phyloP scores from a whole-genome alignment of 1,140 invertebrate genomes.

The Brachystomella parvula region DNA sequence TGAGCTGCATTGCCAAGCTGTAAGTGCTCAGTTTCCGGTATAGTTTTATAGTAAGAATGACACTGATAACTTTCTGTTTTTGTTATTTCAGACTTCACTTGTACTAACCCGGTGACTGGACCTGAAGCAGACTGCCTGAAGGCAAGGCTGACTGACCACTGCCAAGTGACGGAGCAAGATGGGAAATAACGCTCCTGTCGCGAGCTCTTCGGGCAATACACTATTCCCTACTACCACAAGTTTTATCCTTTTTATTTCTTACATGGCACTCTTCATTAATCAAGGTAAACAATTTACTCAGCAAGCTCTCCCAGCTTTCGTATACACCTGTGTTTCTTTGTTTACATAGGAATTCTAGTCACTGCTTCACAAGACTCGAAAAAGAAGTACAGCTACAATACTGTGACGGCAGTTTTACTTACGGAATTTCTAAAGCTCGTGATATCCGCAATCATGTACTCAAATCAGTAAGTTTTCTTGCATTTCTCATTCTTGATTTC shows the following conservation, averaged over 20 bases:
- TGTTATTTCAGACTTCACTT: too few species aligned
- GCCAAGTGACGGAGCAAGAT: too few species aligned
- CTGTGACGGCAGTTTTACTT: slow-evolving; percentile 73
- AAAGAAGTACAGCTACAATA: slow-evolving; percentile 72
- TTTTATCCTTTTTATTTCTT: slow-evolving; percentile 68
- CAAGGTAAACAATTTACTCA: slow-evolving; percentile 54
- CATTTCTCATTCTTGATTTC: not conserved
- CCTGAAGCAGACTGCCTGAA: too few species aligned
- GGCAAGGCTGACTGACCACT: too few species aligned
- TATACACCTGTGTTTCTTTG: not conserved
- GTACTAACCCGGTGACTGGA: too few species aligned
- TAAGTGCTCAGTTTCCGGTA: too few species aligned
- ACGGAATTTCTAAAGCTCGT: slow-evolving; percentile 81
- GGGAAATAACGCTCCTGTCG: too few species aligned
- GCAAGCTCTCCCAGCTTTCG: not conserved
- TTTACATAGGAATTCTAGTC: slow-evolving; percentile 73
- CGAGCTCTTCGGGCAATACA: not conserved
- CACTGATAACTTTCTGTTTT: too few species aligned
- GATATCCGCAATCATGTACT: slow-evolving; percentile 60
- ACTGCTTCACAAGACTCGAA: slow-evolving; percentile 78
- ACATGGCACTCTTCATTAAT: slow-evolving; percentile 72
- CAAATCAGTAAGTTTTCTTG: slow-evolving; percentile 37
- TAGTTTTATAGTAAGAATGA: too few species aligned
- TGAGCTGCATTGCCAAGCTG: too few species aligned
- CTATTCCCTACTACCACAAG: slow-evolving; percentile 72